Conservation (phyloP, 2,113 vertebrate genomes). For the Oncorhynchus nerka region DNA sequence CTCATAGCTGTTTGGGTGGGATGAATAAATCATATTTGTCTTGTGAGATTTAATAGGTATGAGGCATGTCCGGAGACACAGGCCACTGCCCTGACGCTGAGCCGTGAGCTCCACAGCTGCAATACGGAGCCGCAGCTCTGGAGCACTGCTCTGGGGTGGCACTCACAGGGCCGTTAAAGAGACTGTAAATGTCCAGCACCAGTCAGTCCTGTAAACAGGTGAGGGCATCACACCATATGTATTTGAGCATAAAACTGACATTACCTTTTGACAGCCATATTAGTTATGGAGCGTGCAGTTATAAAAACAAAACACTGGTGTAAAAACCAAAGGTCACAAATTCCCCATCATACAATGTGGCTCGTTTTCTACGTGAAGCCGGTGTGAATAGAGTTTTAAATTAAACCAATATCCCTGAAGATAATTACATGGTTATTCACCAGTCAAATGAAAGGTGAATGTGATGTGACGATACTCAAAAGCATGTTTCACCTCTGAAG, state of each 20-base stretch:
- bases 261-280: not conserved
- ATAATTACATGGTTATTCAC: not conserved
- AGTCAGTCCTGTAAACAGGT: constrained; percentile 26
- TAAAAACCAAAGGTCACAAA: not conserved
- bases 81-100: not conserved
- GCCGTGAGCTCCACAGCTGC: not conserved
- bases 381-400: not conserved
- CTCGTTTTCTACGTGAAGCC: not conserved
- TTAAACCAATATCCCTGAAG: not conserved
- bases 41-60: constrained; percentile 52
- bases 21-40: constrained; percentile 61
- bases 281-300: constrained; percentile 20
- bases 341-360: not conserved
- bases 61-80: constrained; percentile 52
- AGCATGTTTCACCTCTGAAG: too few species aligned
- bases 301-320: constrained; percentile 1
- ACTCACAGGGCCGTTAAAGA: constrained; percentile 45
- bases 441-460: not conserved
- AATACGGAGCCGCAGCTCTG: not conserved
- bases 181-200: constrained; percentile 42
- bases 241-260: not conserved
- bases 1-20: constrained; percentile 47
- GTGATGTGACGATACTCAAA: too few species aligned
- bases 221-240: constrained; percentile 33
- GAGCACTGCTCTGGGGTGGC: constrained; percentile 8